These are phyloP conservation scores for Schizothorax lantsangensis DNA, from an alignment of 2,797 vertebrate genomes.

Conservation along the genomic window DNA sequence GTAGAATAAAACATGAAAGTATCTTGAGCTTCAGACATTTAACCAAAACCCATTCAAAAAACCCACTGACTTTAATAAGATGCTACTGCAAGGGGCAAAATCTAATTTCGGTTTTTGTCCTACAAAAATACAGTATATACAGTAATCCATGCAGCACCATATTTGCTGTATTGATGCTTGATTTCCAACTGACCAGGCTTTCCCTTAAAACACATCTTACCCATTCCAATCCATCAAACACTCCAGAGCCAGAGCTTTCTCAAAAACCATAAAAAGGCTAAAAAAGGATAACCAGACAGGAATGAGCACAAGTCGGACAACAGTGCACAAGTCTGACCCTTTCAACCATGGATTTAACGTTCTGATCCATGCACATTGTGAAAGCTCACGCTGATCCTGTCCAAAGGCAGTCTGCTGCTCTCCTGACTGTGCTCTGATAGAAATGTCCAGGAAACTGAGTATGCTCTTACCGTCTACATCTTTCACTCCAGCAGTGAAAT, in stretches of 20 bases:
- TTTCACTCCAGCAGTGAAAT: slow-evolving; percentile 12
- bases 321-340: neutral
- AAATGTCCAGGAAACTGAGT: slow-evolving; percentile 11
- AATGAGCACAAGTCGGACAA: neutral
- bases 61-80: too few relatives aligned
- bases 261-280: slow-evolving; percentile 1
- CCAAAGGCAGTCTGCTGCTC: neutral
- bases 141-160: neutral
- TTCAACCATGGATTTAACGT: neutral
- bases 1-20: neutral
- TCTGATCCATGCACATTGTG: neutral
- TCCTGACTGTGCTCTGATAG: slow-evolving; percentile 19
- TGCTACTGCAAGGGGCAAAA: neutral
- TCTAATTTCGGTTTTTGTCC: neutral
- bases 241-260: neutral
- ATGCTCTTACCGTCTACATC: neutral
- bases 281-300: neutral
- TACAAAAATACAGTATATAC: neutral
- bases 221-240: slow-evolving; percentile 14
- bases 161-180: neutral
- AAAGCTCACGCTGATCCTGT: neutral
- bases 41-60: neutral
- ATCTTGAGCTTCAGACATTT: neutral
- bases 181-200: neutral
- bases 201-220: neutral